phyloP scores from a whole-genome alignment of 2,113 vertebrate genomes.

The Machaerirhynchus nigripectus region DNA sequence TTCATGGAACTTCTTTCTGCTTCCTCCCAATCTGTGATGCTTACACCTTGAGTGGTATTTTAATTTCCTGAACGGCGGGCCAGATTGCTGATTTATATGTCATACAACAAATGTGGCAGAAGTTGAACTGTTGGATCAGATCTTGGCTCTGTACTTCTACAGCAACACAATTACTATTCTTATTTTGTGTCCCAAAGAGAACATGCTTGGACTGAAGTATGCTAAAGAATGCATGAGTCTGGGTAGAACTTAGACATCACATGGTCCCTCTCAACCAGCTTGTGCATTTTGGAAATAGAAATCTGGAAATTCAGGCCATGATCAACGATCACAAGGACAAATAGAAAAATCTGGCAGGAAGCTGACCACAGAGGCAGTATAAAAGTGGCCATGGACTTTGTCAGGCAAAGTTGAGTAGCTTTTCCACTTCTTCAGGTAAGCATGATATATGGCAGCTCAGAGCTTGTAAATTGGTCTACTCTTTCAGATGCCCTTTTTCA shows the following conservation, averaged over 20 bases:
- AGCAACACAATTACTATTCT: not conserved
- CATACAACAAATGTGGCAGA: not conserved
- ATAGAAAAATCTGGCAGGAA: not conserved
- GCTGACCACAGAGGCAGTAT: not conserved
- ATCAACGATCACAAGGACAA: not conserved
- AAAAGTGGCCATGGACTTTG: not conserved
- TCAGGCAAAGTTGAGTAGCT: not conserved
- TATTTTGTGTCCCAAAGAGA: not conserved
- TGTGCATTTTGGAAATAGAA: not conserved
- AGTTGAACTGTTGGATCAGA: not conserved
- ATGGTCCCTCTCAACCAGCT: not conserved
- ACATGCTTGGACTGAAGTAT: not conserved
- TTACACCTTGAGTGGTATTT: not conserved
- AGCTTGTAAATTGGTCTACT: not conserved
- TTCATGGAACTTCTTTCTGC: not conserved
- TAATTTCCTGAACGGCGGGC: not conserved
- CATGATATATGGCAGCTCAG: not conserved
- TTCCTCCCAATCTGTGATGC: not conserved
- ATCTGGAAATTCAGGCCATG: not conserved
- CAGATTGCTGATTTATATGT: not conserved
- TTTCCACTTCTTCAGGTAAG: not conserved
- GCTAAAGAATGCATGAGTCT: not conserved
- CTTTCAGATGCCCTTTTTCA: not conserved
- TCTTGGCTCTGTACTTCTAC: not conserved
- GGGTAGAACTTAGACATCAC: not conserved